Evolutionary conservation across 1,140 invertebrate species (phyloP), one percentile per base, ranked within the genome.

Genomic region (Uloborus diversus): DNA sequence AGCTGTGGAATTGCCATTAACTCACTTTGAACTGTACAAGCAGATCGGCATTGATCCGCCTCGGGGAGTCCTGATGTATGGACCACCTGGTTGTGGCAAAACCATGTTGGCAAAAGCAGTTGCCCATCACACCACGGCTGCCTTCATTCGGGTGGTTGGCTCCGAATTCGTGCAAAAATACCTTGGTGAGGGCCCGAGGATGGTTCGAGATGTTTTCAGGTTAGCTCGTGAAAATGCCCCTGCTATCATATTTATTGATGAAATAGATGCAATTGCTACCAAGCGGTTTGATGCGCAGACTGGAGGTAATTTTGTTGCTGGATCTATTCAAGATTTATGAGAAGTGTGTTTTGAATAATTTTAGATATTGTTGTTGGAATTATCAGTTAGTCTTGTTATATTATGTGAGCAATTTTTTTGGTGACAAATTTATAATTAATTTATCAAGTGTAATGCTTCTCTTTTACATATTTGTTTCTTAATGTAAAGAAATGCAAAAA

Each of bases 161-260:
- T 99, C 97, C 0, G 98, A 99, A 88, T 99, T 99, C 88, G 98
- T 99, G 0, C 98, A 99, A 87, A 99, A 99, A 85, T 99, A 99
- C 86, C 88, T 99, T 27, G 98, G 98, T 35, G 98, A 99, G 89
- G 97, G 98, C 1, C 97, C 98, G 1, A 91, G 98, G 82, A 99
- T 99, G 98, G 98, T 99, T 4, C 90, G 98, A 81, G 98, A 99
- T 88, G 98, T 99, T 1, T 99, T 99, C 85, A 91, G 98, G 84
- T 89, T 99, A 73, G 98, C 98, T 3, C 98, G 99, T 87, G 98
- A 99, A 89, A 99, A 99, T 88, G 94, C 97, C 3, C 98, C 98
- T 27, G 97, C 97, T 17, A 99, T 99, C 83, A 99, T 99, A 82
- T 99, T 99, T 86, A 98, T 99, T 86, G 97, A 97, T 89, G 96